phyloP scores from a whole-genome alignment of 2,797 vertebrate species.

The Apogon hyalosoma region DNA sequence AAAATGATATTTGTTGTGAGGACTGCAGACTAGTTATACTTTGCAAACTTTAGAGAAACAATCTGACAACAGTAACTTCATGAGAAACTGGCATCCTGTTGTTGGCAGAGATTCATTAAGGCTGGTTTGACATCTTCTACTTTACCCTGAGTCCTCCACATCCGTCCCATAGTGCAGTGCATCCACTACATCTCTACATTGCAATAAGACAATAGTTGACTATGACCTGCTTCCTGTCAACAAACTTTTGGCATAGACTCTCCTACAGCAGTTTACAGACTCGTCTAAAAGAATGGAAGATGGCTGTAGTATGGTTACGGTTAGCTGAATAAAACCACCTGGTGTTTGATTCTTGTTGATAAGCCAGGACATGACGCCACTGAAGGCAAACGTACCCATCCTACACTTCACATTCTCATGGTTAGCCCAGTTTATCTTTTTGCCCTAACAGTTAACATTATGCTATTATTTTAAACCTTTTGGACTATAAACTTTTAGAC shows the following conservation, averaged over 20 bases:
- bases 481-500: too few species aligned
- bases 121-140: slow-evolving; percentile 46
- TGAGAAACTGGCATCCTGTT: slow-evolving; percentile 33
- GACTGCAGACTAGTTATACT: slow-evolving; percentile 19
- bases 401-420: neutral
- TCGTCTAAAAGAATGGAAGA: neutral
- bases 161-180: slow-evolving; percentile 5
- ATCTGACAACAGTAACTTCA: slow-evolving; percentile 35
- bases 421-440: neutral
- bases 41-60: slow-evolving; percentile 37
- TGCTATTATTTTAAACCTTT: too few species aligned
- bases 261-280: neutral
- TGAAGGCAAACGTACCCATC: neutral
- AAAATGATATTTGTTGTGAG: neutral
- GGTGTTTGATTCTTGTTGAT: neutral
- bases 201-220: slow-evolving; percentile 23
- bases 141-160: slow-evolving; percentile 34
- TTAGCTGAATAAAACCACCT: neutral
- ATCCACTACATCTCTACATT: slow-evolving; percentile 22
- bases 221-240: slow-evolving; percentile 37
- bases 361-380: neutral
- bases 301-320: slow-evolving; percentile 5
- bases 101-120: slow-evolving; percentile 47
- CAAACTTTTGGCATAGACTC: slow-evolving; percentile 7
- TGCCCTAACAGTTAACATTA: too few species aligned